These are phyloP conservation scores for Chrysopa pallens DNA, from an alignment of 1,140 invertebrate species.

Conservation along the genomic window DNA sequence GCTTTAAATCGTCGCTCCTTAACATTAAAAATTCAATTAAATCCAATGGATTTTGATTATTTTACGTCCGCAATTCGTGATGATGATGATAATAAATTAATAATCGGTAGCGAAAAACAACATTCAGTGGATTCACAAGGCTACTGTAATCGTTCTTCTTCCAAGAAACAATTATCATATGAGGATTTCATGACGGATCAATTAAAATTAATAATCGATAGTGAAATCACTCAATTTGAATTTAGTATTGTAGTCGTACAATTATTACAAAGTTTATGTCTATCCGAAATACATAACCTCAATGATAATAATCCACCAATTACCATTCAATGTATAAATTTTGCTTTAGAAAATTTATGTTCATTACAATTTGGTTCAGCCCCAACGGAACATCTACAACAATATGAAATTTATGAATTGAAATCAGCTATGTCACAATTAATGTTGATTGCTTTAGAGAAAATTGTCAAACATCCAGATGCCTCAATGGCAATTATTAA, in stretches of 20 bases:
- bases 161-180: too few relatives aligned
- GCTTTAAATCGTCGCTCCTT: constrained; percentile 28
- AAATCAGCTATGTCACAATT: constrained; percentile 37
- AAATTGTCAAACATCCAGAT: constrained; percentile 33
- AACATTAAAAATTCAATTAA: constrained; percentile 33
- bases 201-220: constrained; percentile 29
- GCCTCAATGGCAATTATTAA: constrained; percentile 37
- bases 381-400: constrained; percentile 9
- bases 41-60: constrained; percentile 45
- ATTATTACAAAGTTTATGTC: constrained; percentile 34
- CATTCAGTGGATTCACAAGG: too few relatives aligned
- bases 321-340: constrained; percentile 37
- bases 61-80: constrained; percentile 35
- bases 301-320: constrained; percentile 31
- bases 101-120: neutral
- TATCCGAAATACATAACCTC: constrained; percentile 27
- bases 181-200: constrained; percentile 33
- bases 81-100: constrained; percentile 24
- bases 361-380: constrained; percentile 34
- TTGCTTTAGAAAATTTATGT: constrained; percentile 37
- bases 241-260: constrained; percentile 36
- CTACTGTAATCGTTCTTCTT: too few relatives aligned
- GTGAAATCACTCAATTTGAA: constrained; percentile 31
- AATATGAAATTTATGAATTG: constrained; percentile 23
- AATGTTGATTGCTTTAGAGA: constrained; percentile 34